Base-by-base conservation (phyloP, 2,888 invertebrate genomes). In the Scelioninae gen. 2 region DNA sequence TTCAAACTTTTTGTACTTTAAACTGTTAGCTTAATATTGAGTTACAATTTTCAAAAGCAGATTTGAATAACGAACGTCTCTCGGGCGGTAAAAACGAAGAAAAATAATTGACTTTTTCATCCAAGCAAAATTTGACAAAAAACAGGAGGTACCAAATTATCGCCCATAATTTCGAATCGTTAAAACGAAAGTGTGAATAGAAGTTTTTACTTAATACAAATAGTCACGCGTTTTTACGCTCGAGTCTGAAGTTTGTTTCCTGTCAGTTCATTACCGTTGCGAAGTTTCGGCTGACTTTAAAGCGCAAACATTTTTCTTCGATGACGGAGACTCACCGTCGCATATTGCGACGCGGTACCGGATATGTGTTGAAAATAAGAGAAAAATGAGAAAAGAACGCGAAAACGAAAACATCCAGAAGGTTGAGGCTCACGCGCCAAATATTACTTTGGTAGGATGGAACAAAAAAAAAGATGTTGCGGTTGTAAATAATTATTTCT, bases 171-270 rank as follows among this genome's bases (percentile, higher is more conserved):
- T 60, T 60, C 6, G 33, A 16, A 10, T 48, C 39, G 41, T 60
- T 60, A 60, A 46, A 60, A 50, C 35, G 19, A 39, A 19, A 61
- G 13, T 19, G 50, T 19, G 25, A 35, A 41, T 50, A 63, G 37
- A 48, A 50, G 19, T 63, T 50, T 6, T n/a, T 41, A 50, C 41
- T 37, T 37, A 28, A 35, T 46, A 41, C 15, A 67, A 67, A 57
- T 41, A 67, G 22, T 39, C 50, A 25, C 48, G 11, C 41, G 22
- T 48, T 57, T 48, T 46, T 57, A 41, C 57, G 50, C 46, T 33
- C 48, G 41, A 67, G 48, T 53, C 50, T 41, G 37, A 45, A 65
- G 67, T 67, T 50, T 48, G 57, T 67, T 67, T 67, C 67, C 67
- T 67, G 67, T 67, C 67, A 48, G 57, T 57, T 67, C 67, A 67